Evolutionary conservation across 92 coral and sea anemone genomes (phyloP).

Genomic region (Desmophyllum pertusum): DNA sequence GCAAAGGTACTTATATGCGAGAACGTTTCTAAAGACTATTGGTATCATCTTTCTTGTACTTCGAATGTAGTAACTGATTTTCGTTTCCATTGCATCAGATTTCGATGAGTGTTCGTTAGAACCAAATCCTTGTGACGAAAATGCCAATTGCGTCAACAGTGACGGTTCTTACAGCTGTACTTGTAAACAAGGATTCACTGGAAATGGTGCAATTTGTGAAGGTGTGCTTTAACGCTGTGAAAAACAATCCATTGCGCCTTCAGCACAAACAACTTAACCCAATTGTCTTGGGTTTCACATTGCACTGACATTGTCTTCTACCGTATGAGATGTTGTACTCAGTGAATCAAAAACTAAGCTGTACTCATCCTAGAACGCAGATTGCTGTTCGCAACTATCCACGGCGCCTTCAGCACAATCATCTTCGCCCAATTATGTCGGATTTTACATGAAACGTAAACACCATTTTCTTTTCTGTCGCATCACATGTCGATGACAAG

Average conservation of each 20-base stretch:
- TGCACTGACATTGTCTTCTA: too few relatives aligned
- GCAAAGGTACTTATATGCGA: not conserved
- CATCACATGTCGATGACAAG: not conserved
- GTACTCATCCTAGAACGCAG: too few relatives aligned
- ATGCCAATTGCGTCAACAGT: slow-evolving; percentile 28
- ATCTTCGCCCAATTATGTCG: too few relatives aligned
- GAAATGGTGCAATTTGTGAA: slow-evolving; percentile 18
- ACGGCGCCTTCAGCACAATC: too few relatives aligned
- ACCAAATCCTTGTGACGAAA: not conserved
- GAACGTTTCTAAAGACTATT: not conserved
- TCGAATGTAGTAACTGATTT: not conserved
- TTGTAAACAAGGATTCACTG: slow-evolving; percentile 33
- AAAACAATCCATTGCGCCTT: too few relatives aligned
- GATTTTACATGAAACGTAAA: too few relatives aligned
- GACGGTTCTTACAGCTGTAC: slow-evolving; percentile 29
- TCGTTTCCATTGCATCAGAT: not conserved
- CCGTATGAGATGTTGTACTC: too few relatives aligned
- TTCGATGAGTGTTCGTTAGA: not conserved
- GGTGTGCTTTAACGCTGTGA: not conserved
- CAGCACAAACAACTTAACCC: too few relatives aligned
- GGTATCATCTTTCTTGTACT: not conserved
- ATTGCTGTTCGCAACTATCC: too few relatives aligned
- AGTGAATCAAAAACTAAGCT: too few relatives aligned
- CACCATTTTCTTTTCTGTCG: too few relatives aligned
- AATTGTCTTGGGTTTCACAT: too few relatives aligned